These are phyloP conservation scores for Emmelina monodactyla DNA, from an alignment of 2,888 invertebrate species.

Conservation along the genomic window DNA sequence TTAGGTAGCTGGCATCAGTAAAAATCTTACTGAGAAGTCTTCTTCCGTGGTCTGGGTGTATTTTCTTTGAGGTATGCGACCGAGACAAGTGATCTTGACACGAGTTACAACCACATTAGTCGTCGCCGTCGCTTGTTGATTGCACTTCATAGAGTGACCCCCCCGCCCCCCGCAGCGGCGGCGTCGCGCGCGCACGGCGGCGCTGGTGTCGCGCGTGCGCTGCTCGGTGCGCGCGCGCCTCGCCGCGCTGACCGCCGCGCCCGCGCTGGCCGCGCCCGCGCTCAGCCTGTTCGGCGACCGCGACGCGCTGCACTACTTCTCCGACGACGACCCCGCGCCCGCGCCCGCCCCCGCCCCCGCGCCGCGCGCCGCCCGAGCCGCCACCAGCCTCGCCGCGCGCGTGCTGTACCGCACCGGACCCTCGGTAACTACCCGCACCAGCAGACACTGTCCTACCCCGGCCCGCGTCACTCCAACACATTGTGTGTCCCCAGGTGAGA, in stretches of 20 bases:
- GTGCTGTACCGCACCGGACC: slow-evolving; percentile 6
- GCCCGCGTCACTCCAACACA: neutral
- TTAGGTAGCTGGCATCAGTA: no score
- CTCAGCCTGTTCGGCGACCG: slow-evolving; percentile 70
- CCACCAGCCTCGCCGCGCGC: slow-evolving; percentile 59
- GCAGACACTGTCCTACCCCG: no score
- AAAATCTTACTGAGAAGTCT: no score
- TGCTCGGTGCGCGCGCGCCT: slow-evolving; percentile 43
- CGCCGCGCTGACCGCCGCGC: slow-evolving; percentile 14
- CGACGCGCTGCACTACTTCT: slow-evolving; percentile 76
- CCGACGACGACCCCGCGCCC: slow-evolving; percentile 59
- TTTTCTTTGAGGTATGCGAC: no score
- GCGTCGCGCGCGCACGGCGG: slow-evolving; percentile 45
- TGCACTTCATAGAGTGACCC: no score
- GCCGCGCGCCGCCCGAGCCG: slow-evolving; percentile 23
- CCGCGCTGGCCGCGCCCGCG: slow-evolving; percentile 19
- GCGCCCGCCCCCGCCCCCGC: slow-evolving; percentile 59
- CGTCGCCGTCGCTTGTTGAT: no score
- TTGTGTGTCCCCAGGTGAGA: neutral
- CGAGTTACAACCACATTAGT: no score
- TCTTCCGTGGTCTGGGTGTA: no score
- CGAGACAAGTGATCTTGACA: no score
- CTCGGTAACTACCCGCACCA: no score
- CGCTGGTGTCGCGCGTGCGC: slow-evolving; percentile 42
- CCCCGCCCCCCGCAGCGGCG: slow-evolving; percentile 19